Base-by-base conservation (phyloP, 1,140 invertebrate species). In the Episyrphus balteatus region DNA sequence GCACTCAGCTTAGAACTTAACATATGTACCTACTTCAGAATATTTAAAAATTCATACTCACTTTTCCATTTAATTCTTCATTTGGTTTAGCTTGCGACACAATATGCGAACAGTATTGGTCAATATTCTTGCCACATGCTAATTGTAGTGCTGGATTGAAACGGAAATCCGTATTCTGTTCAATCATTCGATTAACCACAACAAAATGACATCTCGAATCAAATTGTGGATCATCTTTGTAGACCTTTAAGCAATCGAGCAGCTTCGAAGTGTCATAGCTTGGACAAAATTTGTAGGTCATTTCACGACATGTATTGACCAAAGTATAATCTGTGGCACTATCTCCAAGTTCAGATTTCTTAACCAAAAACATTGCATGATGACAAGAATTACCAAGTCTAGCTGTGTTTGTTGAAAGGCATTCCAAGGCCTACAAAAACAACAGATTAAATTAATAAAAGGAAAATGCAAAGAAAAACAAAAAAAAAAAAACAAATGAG, bases 341-440 rank as follows among this genome's bases (percentile, higher is more conserved):
- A 55, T 92, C 88, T 46, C 77, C 73, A 51, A 89, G 80, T 65
- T 94, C 89, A 59, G 91, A 84, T 69, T 84, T 80, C 67, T 92
- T 82, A 9, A 89, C 75, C 57, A 84, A 78, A 69, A 95, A 95
- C 17, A 96, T 63, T 46, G 82, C 77, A 58, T 79, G 81, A 58
- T 88, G 84, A 65, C 92, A 97, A 10, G 55, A 50, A 30, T 73
- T 71, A 12, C 75, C 78, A 42, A 95, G 66, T 49, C 79, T 72
- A n/a, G 76, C 73, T 51, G 81, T 82, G 41, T 85, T 73, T 21
- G 74, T 75, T 59, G 87, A 82, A 13, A 96, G 70, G 70, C 92
- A 96, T 71, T 95, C 89, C n/a, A 92, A 66, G 17, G 91, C 78
- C 79, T 92, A n/a, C n/a, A n/a, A n/a, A n/a, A n/a, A n/a, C n/a